Evolutionary conservation across 1,140 invertebrate genomes (phyloP), one percentile per base, ranked within the genome.

Genomic region (Heterodera carotae): DNA sequence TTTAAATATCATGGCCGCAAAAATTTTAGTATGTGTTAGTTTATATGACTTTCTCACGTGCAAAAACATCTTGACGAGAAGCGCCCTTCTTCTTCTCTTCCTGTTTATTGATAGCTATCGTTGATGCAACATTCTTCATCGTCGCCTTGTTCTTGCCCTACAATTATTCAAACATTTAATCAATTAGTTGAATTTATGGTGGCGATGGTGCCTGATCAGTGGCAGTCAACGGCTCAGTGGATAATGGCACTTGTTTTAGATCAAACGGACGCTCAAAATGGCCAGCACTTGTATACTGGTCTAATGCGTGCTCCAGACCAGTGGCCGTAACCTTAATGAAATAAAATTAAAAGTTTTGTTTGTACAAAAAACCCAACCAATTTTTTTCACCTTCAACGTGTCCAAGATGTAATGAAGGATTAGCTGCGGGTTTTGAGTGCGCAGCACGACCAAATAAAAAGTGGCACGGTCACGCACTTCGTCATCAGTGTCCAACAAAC

Each of bases 391-490:
- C 69, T 86, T 86, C 12, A 86, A 71, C 69, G 89, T 87, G 85
- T 94, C 94, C 43, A 95, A 90, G 66, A 97, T 94, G 88, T 93
- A 97, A 85, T 92, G 92, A 80, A 93, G 93, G 79, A 93, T 93
- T 2, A 96, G 88, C 15, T 87, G 84, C 29, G 90, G 89, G 82
- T 92, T 91, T 69, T 91, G 90, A 77, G 91, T 88, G 78, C 92
- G 91, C 3, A 99, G 89, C 80, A 99, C 92, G 39, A 92, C 91
- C 75, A 93, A 92, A 89, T 97, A 99, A 86, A 97, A 97, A 0
- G 96, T 96, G n/a, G 97, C 96, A 68, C 97, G 90, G 90, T 99
- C 97, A 34, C 97, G 90, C 0, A 99, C 97, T 90, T 99, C 97
- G 89, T 99, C 97, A 88, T 99, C 97, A 0, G 93, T 92, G 88